Conservation (phyloP, 2,888 invertebrate species). For the Catotricha subobsoleta region DNA sequence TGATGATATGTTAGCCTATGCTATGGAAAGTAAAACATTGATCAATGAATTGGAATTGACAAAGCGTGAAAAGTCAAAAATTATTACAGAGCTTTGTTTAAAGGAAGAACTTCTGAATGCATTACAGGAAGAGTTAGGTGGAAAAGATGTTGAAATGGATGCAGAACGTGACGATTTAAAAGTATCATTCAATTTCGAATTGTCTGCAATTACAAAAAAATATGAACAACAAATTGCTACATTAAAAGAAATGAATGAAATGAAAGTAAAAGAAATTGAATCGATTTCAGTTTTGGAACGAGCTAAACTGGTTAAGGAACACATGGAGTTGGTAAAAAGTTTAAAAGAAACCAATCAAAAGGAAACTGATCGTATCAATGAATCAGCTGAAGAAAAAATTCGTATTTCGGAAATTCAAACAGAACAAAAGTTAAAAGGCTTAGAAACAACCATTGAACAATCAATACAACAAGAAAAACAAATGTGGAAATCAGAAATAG, state of each 20-base stretch:
- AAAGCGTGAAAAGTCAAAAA: not conserved
- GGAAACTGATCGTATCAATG: slow-evolving; percentile 25
- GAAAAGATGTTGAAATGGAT: slow-evolving; percentile 26
- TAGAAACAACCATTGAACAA: slow-evolving; percentile 28
- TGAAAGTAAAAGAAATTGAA: slow-evolving; percentile 14
- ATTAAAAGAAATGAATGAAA: slow-evolving; percentile 13
- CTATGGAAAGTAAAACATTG: slow-evolving; percentile 21
- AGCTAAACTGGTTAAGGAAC: slow-evolving; percentile 11
- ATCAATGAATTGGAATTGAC: slow-evolving; percentile 21
- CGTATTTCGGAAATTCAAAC: slow-evolving; percentile 25
- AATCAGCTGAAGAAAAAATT: slow-evolving; percentile 25
- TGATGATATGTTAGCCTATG: slow-evolving; percentile 22
- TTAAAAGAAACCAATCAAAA: slow-evolving; percentile 7
- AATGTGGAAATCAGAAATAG: slow-evolving; percentile 32
- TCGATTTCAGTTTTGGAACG: slow-evolving; percentile 11
- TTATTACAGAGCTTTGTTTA: not conserved
- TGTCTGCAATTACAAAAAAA: slow-evolving; percentile 16
- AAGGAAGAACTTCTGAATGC: slow-evolving; percentile 9
- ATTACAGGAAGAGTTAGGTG: slow-evolving; percentile 19
- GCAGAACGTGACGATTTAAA: slow-evolving; percentile 25
- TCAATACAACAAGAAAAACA: slow-evolving; percentile 29
- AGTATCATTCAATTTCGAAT: slow-evolving; percentile 21
- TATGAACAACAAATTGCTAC: slow-evolving; percentile 12
- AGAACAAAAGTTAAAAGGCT: slow-evolving; percentile 29
- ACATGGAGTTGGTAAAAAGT: slow-evolving; percentile 9